phyloP scores from a whole-genome alignment of 1,140 invertebrate species.

The Maniola jurtina region DNA sequence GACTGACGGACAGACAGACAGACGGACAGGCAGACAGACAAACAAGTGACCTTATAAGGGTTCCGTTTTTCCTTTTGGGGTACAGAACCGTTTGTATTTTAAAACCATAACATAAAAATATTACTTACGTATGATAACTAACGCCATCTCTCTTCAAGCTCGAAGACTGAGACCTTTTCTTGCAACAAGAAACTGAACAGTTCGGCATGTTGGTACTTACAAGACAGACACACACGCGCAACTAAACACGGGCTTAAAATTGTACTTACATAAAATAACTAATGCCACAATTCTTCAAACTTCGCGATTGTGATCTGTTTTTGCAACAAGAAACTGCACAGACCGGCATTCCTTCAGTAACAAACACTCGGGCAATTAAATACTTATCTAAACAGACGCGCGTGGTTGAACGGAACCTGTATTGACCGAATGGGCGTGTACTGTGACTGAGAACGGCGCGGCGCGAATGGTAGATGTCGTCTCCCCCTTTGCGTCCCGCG shows the following conservation, averaged over 20 bases:
- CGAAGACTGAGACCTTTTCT: background rate
- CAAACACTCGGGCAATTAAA: too few relatives aligned
- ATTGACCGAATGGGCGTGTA: background rate
- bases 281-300: too few relatives aligned
- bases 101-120: too few relatives aligned
- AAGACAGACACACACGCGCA: background rate
- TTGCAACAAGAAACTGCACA: too few relatives aligned
- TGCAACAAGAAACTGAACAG: background rate
- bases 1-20: too few relatives aligned
- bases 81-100: too few relatives aligned
- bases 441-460: background rate
- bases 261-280: too few relatives aligned
- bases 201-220: background rate
- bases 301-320: too few relatives aligned
- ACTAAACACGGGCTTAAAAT: background rate
- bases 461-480: background rate
- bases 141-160: background rate
- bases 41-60: too few relatives aligned
- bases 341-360: too few relatives aligned
- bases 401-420: background rate
- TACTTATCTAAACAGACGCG: background rate
- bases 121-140: constrained; percentile 1
- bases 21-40: too few relatives aligned
- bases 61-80: too few relatives aligned
- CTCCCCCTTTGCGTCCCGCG: background rate